Percentiles rank a stretch among this genome's conserved stretches.
These are phyloP conservation scores for Oxystoma pomonae DNA, from an alignment of 2,888 invertebrate species.

Conservation along the genomic window DNA sequence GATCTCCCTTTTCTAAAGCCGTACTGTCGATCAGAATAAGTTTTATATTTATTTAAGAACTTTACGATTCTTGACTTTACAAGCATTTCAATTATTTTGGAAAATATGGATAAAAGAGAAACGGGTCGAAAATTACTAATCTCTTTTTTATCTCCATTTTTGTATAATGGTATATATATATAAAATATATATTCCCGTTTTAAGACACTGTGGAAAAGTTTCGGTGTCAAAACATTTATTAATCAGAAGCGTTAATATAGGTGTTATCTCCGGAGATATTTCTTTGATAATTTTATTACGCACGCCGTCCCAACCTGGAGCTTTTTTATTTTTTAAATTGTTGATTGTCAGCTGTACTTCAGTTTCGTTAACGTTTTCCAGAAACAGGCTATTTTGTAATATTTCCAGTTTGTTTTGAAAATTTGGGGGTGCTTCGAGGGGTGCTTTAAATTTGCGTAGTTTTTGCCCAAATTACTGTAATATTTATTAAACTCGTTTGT, in stretches of 20 bases:
- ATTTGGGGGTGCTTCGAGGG: background rate
- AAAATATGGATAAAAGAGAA: constrained; percentile 4
- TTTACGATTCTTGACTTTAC: constrained; percentile 1
- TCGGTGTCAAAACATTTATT: constrained; percentile 5
- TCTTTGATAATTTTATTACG: background rate
- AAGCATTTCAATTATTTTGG: constrained; percentile 6
- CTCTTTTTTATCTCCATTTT: constrained; percentile 6
- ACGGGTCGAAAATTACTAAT: constrained; percentile 8
- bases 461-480: background rate
- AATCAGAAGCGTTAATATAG: background rate
- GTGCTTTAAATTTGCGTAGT: background rate
- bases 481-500: constrained; percentile 1
- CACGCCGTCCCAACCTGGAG: background rate
- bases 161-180: constrained; percentile 8
- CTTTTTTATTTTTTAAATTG: constrained; percentile 4
- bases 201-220: constrained; percentile 5
- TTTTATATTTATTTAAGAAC: constrained; percentile 5
- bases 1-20: constrained; percentile 11
- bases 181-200: constrained; percentile 6
- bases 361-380: background rate
- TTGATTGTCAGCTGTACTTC: background rate
- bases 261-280: constrained; percentile 1
- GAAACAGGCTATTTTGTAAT: background rate
- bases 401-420: background rate
- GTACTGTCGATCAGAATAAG: constrained; percentile 2